Conservation (phyloP, 2,888 invertebrate species). For the Epistrophe grossulariae region DNA sequence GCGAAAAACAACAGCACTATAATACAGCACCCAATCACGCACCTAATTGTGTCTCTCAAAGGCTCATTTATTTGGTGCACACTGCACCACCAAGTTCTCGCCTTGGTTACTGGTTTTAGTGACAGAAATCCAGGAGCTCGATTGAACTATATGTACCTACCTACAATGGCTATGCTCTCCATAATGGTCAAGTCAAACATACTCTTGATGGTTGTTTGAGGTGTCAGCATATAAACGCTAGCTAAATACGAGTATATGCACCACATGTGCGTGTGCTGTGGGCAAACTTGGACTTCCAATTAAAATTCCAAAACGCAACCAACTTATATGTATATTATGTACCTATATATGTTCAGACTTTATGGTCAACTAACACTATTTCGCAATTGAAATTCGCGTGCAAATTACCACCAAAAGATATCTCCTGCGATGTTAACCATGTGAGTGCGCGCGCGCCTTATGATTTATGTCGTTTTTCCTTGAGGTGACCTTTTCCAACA, state of each 20-base stretch:
- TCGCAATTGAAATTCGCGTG: constrained; percentile 67
- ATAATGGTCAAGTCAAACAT: constrained; percentile 27
- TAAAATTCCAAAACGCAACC: constrained; percentile 70
- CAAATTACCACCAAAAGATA: constrained; percentile 61
- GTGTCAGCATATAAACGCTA: constrained; percentile 35
- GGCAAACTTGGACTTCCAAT: constrained; percentile 53
- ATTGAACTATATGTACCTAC: constrained; percentile 9
- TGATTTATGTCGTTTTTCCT: constrained; percentile 59
- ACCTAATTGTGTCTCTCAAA: constrained; percentile 48
- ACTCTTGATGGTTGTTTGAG: constrained; percentile 36
- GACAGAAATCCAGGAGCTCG: constrained; percentile 50
- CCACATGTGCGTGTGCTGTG: constrained; percentile 52
- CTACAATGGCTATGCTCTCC: constrained; percentile 25
- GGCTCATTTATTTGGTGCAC: constrained; percentile 13
- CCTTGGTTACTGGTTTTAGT: neutral
- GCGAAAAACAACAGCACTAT: constrained; percentile 10
- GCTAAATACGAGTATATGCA: neutral
- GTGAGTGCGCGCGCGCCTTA: constrained; percentile 61
- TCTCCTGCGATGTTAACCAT: constrained; percentile 8
- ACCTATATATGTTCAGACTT: constrained; percentile 26
- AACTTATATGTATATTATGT: neutral
- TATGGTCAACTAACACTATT: constrained; percentile 30
- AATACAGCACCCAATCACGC: constrained; percentile 64
- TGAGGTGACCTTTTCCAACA: constrained; percentile 53
- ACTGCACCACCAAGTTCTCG: neutral